Base-by-base conservation (phyloP, 2,113 vertebrate genomes). In the Salvelinus namaycush region DNA sequence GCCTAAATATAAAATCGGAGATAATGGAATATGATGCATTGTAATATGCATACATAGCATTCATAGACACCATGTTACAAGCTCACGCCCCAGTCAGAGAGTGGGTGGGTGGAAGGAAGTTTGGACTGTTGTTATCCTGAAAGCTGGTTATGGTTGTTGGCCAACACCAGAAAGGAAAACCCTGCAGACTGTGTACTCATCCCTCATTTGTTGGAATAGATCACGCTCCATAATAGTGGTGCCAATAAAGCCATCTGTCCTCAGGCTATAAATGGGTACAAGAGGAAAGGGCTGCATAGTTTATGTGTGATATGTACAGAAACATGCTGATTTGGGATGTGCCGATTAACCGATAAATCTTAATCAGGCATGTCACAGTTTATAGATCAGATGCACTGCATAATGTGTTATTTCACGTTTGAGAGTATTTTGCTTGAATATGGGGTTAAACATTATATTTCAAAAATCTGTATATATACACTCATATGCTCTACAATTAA, bases 121-220 rank as follows among this genome's bases (percentile, higher is more conserved):
- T 62, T 76, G 70, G 27, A 66, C 27, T 64, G 57, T 44, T 78
- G 74, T 49, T 48, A 59, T 20, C 69, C 26, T 75, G 78, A 81
- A 66, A 87, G 74, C 74, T 44, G 79, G 81, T 73, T 73, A 29
- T 22, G 48, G 72, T 77, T 34, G 51, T 29, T 5, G 22, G 22
- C 62, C 64, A 20, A 67, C 81, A 81, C 78, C 81, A 87, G 77
- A 78, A 75, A 83, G 76, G 77, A 82, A 86, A 89, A 79, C 81
- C 81, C 80, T 75, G 79, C 75, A 78, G 80, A 70, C 18, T 68
- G 16, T 16, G 14, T 12, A 68, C 49, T 82, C 80, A 70, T 79
- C 67, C 68, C 68, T 74, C 62, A 78, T 74, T 27, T 44, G 22
- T 82, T 79, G 74, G 49, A 82, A 75, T 57, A 69, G 76, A 70